Evolutionary conservation across 2,797 vertebrate genomes (phyloP).

Genomic region (Artibeus jamaicensis): DNA sequence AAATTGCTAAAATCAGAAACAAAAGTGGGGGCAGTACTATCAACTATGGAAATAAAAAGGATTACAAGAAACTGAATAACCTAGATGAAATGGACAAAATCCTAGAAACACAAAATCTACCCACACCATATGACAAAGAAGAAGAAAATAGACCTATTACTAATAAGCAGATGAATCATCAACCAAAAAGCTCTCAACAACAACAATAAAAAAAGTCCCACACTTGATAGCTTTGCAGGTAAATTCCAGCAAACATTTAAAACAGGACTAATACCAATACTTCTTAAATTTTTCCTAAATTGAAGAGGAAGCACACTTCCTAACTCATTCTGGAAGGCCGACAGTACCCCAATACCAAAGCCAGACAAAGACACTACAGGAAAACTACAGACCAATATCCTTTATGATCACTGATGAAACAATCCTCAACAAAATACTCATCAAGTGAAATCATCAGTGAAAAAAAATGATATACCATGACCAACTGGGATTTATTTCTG

Average conservation of each 20-base stretch:
- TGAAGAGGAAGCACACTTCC: not conserved
- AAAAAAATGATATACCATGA: not conserved
- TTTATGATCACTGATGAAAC: not conserved
- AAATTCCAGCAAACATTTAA: not conserved
- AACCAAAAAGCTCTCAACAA: not conserved
- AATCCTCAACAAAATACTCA: not conserved
- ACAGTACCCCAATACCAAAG: not conserved
- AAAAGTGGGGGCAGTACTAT: not conserved
- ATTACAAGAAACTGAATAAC: not conserved
- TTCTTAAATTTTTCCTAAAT: not conserved
- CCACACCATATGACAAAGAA: not conserved
- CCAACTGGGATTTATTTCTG: not conserved
- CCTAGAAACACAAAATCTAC: not conserved
- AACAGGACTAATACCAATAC: not conserved
- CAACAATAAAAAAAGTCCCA: not conserved
- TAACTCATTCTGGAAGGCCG: not conserved
- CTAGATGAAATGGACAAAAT: not conserved
- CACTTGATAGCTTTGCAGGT: not conserved
- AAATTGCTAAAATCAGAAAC: not conserved
- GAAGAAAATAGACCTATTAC: not conserved
- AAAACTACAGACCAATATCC: not conserved
- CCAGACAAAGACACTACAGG: not conserved
- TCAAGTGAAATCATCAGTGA: not conserved
- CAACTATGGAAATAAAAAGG: not conserved
- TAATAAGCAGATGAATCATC: not conserved